phyloP scores from a whole-genome alignment of 2,888 invertebrate genomes.

The Drosophila emarginata region DNA sequence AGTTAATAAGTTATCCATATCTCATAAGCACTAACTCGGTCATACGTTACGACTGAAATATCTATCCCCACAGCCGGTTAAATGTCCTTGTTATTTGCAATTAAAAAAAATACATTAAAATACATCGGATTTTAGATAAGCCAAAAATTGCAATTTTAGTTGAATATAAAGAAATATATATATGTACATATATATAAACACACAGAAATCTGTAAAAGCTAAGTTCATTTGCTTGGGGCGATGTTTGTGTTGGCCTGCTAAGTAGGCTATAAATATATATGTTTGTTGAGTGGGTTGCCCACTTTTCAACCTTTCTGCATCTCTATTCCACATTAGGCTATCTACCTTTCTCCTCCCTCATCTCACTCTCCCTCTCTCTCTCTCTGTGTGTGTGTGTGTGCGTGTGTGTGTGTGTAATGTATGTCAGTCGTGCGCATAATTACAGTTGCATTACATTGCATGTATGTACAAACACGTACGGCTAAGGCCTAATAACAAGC shows the following conservation, averaged over 20 bases:
- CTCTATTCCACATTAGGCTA: too few species aligned
- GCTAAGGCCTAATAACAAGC: constrained; percentile 43
- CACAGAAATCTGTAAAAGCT: constrained; percentile 11
- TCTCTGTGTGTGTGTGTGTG: constrained; percentile 18
- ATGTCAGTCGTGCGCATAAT: constrained; percentile 72
- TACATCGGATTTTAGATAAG: too few species aligned
- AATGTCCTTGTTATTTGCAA: too few species aligned
- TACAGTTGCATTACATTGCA: constrained; percentile 58
- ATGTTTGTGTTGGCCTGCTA: constrained; percentile 26
- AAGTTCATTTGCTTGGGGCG: constrained; percentile 26
- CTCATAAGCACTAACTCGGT: too few species aligned
- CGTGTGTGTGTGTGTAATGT: constrained; percentile 36
- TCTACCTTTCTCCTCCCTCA: neutral
- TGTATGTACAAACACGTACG: constrained; percentile 53
- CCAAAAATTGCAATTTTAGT: too few species aligned
- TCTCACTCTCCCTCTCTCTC: too few species aligned
- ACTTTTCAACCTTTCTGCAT: neutral
- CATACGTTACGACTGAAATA: too few species aligned
- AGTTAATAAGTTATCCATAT: too few species aligned
- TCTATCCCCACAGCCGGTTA: too few species aligned
- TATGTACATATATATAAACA: neutral
- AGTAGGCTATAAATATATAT: constrained; percentile 72
- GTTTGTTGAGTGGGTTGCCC: constrained; percentile 5
- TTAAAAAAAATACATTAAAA: too few species aligned
- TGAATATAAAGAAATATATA: too few species aligned